These are phyloP conservation scores for Hyla sarda DNA, from an alignment of 2,113 vertebrate species.

Conservation along the genomic window DNA sequence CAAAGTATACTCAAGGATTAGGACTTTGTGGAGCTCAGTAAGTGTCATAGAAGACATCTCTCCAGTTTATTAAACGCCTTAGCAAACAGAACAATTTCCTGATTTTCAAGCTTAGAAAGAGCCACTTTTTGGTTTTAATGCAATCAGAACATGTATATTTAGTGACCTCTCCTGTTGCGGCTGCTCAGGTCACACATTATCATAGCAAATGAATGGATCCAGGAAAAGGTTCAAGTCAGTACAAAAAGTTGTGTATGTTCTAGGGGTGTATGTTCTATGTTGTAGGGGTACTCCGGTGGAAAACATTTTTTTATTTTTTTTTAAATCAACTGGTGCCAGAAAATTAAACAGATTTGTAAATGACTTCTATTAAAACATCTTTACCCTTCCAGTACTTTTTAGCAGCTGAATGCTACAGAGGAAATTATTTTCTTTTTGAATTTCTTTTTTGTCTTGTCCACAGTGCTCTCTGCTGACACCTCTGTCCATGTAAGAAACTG, in stretches of 20 bases:
- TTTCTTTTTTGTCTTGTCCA: no score
- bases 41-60: slow-evolving; percentile 19
- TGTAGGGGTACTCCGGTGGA: no score
- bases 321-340: no score
- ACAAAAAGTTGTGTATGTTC: not conserved
- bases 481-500: no score
- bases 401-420: no score
- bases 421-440: no score
- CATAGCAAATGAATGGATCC: not conserved
- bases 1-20: slow-evolving; percentile 26
- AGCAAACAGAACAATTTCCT: not conserved
- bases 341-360: no score
- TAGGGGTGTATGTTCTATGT: no score
- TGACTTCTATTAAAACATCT: no score
- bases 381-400: no score
- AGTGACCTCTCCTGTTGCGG: not conserved
- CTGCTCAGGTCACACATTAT: slow-evolving; percentile 3
- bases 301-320: no score
- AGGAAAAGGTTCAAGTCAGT: not conserved
- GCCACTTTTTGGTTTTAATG: slow-evolving; percentile 12
- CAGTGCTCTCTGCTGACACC: no score
- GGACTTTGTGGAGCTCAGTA: not conserved
- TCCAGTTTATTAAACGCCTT: slow-evolving; percentile 8
- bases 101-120: slow-evolving; percentile 28
- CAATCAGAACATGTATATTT: slow-evolving; percentile 15